Percentiles rank a stretch among this genome's conserved stretches.
Conservation (phyloP, 2,113 vertebrate species). For the Melanerpes formicivorus region DNA sequence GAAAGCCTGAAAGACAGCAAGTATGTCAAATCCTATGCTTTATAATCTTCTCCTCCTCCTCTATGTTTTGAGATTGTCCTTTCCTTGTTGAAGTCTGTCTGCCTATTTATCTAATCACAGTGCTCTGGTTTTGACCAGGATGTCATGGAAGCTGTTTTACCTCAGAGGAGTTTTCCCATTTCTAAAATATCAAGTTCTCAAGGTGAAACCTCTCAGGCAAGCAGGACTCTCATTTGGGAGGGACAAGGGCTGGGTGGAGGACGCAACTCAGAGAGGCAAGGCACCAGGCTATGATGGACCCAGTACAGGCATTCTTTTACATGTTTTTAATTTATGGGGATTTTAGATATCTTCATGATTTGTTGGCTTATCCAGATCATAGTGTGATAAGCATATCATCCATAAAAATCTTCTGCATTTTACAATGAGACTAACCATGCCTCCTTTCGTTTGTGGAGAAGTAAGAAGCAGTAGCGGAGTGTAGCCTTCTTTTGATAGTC, state of each 20-base stretch:
- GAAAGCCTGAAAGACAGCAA: slow-evolving; percentile 3
- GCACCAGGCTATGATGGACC: background rate
- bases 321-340: background rate
- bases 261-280: background rate
- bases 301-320: background rate
- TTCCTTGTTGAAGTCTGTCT: background rate
- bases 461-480: background rate
- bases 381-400: background rate
- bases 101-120: slow-evolving; percentile 31
- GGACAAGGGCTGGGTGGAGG: background rate
- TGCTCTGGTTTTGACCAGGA: background rate
- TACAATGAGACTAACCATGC: background rate
- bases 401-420: background rate
- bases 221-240: background rate
- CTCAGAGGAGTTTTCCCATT: background rate
- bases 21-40: slow-evolving; percentile 3
- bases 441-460: background rate
- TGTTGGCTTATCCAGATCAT: background rate
- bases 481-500: background rate
- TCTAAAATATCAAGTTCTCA: background rate
- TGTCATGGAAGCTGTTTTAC: background rate
- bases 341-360: background rate
- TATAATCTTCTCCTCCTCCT: slow-evolving; percentile 29
- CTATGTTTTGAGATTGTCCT: background rate
- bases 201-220: background rate